Evolutionary conservation across 2,888 invertebrate genomes (phyloP), one percentile per base, ranked within the genome.

Genomic region (Altica lythri): DNA sequence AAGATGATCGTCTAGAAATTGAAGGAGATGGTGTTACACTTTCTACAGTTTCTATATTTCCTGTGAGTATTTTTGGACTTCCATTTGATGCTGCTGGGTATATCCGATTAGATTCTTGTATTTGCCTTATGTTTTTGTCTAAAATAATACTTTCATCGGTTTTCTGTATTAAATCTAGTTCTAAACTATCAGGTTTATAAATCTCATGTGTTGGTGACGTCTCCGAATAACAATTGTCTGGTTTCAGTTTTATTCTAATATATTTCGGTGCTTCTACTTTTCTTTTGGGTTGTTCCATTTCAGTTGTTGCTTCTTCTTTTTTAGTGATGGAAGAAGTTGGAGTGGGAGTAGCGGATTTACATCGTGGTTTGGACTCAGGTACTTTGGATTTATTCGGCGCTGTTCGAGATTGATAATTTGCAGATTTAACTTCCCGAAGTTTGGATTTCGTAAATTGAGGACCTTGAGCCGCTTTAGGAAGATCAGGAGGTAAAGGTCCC

Each of bases 1-100:
- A 90, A 22, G 90, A 91, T 65, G 88, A 90, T 73, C 90, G 89
- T 29, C 91, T 81, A 0, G 90, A 90, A 0, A 84, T 80, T 0
- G 83, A 80, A 0, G 90, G 90, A 1, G 91, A 90, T 0, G 90
- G 90, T 6, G 81, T 81, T 53, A 75, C 68, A 57, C 72, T 71
- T 55, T 70, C 67, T 37, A 67, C 53, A 25, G 60, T 53, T 10
- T 54, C 57, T 9, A 22, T 40, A 6, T 38, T 40, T 44, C 27
- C 43, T 6, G 59, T 56, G 38, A 70, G 67, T 8, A 32, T 45
- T 57, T 76, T 70, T 6, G 46, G 34, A 17, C 40, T 42, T 64
- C 80, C 80, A n/a, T 76, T 77, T 45, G 71, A 77, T 9, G 79
- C 64, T 6, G 47, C 40, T 8, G 68, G 66, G 53, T 14, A 16